Conservation (phyloP, 2,888 invertebrate species). For the Dioctria linearis region DNA sequence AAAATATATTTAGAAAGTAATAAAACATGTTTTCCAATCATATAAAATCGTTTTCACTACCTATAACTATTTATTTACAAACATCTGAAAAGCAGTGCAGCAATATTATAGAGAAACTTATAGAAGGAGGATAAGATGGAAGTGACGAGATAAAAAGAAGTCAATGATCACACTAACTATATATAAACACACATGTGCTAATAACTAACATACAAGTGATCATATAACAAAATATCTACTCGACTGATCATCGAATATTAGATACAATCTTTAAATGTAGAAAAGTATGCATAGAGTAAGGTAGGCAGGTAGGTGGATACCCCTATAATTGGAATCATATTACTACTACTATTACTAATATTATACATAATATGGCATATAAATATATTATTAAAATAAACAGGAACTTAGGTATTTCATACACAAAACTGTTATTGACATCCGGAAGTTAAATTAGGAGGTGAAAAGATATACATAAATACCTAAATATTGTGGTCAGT, state of each 20-base stretch:
- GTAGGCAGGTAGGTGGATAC: background rate
- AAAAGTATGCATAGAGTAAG: background rate
- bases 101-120: background rate
- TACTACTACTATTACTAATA: constrained; percentile 26
- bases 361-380: constrained; percentile 1
- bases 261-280: background rate
- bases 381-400: constrained; percentile 3
- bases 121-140: background rate
- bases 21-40: constrained; percentile 40
- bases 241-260: constrained; percentile 32
- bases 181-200: constrained; percentile 37
- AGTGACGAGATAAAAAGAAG: background rate
- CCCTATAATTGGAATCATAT: constrained; percentile 21
- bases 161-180: constrained; percentile 17
- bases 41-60: constrained; percentile 15
- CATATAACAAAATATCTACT: constrained; percentile 39
- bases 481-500: background rate
- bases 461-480: constrained; percentile 19
- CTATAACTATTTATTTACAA: background rate
- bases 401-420: background rate
- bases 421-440: background rate
- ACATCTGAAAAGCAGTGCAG: background rate
- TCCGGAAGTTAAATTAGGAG: constrained; percentile 21
- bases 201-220: constrained; percentile 49
- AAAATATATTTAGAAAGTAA: constrained; percentile 49